Percentiles rank a stretch among this genome's conserved stretches.
Evolutionary conservation across 2,113 vertebrate genomes (phyloP).

Genomic region (Cricetomys ansorgei): DNA sequence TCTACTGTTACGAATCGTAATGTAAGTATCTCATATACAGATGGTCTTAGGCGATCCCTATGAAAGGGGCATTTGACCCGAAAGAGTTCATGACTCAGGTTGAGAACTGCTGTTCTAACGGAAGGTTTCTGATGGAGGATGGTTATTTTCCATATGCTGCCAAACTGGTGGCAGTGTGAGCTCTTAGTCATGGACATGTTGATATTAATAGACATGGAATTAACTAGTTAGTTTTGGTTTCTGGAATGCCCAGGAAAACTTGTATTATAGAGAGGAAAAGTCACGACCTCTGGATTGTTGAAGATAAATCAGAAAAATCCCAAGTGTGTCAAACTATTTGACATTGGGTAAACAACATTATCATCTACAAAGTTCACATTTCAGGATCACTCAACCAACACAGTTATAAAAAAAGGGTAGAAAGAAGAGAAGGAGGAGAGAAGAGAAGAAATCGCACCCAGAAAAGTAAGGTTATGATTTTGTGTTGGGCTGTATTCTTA

Average conservation of each 20-base stretch:
- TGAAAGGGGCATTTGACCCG: too few species aligned
- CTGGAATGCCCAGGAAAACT: not conserved
- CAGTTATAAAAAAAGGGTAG: not conserved
- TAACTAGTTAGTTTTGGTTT: not conserved
- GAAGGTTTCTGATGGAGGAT: not conserved
- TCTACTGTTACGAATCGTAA: too few species aligned
- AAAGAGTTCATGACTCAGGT: too few species aligned
- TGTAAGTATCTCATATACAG: too few species aligned
- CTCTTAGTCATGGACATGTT: not conserved
- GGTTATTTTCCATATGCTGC: not conserved
- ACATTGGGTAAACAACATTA: not conserved
- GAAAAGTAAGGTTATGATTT: not conserved
- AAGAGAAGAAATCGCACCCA: not conserved
- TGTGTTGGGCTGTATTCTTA: not conserved
- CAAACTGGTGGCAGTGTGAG: not conserved
- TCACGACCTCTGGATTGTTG: not conserved
- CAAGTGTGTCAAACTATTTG: not conserved
- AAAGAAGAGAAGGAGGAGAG: not conserved
- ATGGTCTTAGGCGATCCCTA: too few species aligned
- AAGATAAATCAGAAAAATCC: not conserved
- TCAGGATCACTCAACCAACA: not conserved
- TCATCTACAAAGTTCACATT: not conserved
- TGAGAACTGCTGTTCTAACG: too few species aligned
- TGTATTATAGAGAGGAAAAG: not conserved
- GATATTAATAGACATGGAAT: not conserved